These are phyloP conservation scores for Rhynchophorus ferrugineus DNA, from an alignment of 1,140 invertebrate species.

Conservation along the genomic window DNA sequence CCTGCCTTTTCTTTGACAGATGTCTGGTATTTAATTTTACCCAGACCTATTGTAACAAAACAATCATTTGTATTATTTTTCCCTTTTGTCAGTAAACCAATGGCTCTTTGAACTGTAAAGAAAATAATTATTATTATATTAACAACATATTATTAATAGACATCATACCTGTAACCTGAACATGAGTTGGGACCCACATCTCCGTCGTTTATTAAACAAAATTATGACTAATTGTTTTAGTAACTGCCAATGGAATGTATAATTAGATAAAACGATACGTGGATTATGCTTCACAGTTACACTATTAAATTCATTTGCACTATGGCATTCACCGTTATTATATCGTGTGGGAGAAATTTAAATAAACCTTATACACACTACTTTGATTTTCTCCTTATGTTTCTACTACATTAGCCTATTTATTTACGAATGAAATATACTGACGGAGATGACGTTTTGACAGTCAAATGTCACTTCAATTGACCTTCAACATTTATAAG, in stretches of 20 bases:
- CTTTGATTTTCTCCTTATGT: slow-evolving; percentile 8
- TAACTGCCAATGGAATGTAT: slow-evolving; percentile 6
- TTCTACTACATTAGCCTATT: slow-evolving; percentile 4
- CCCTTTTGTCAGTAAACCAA: slow-evolving; percentile 69
- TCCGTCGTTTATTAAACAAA: background rate
- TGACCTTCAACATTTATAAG: background rate
- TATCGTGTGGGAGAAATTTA: slow-evolving; percentile 2
- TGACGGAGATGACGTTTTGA: background rate
- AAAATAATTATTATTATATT: slow-evolving; percentile 31
- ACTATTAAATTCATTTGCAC: slow-evolving; percentile 4
- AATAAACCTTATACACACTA: slow-evolving; percentile 2
- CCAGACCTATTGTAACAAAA: slow-evolving; percentile 88
- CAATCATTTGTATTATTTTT: slow-evolving; percentile 91
- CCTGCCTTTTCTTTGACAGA: slow-evolving; percentile 85
- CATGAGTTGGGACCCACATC: slow-evolving; percentile 81
- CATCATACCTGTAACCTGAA: slow-evolving; percentile 65
- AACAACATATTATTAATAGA: slow-evolving; percentile 11
- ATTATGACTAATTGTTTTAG: slow-evolving; percentile 10
- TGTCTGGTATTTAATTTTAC: slow-evolving; percentile 94
- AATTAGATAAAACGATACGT: slow-evolving; percentile 12
- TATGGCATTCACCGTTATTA: background rate
- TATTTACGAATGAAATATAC: slow-evolving; percentile 6
- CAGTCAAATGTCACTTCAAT: background rate
- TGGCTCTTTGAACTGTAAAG: slow-evolving; percentile 62
- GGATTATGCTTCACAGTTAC: slow-evolving; percentile 7